Evolutionary conservation across 2,113 vertebrate species (phyloP).

Genomic region (Poecilia latipinna): DNA sequence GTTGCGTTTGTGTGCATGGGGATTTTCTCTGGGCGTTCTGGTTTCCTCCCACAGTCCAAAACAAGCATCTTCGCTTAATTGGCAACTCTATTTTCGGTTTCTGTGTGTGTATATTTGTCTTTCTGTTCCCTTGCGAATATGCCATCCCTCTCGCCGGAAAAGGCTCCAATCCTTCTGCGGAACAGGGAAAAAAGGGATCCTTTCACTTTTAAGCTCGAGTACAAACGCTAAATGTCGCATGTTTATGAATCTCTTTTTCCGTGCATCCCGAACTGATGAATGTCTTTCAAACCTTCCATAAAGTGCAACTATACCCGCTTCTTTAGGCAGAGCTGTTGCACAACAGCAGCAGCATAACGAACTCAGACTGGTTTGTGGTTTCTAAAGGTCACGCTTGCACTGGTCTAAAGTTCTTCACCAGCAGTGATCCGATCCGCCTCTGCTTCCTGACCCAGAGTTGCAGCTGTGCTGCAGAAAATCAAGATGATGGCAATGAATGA

Average conservation of each 20-base stretch:
- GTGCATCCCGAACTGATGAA: not conserved
- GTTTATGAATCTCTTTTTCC: not conserved
- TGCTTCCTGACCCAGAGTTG: conserved; percentile 25
- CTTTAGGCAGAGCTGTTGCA: not conserved
- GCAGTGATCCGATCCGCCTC: conserved; percentile 30
- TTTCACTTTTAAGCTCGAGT: not conserved
- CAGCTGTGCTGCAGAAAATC: conserved; percentile 20
- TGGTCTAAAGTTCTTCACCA: conserved; percentile 11
- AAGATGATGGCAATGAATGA: conserved; percentile 38
- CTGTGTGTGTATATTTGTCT: not conserved
- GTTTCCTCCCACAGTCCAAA: not conserved
- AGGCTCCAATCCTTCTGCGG: not conserved
- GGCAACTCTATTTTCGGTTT: not conserved
- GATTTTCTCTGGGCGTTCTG: not conserved
- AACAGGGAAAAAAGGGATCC: not conserved
- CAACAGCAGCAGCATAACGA: not conserved
- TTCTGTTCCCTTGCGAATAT: not conserved
- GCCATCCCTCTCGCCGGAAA: not conserved
- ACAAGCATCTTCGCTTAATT: not conserved
- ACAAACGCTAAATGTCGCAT: too few species aligned
- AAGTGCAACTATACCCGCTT: not conserved
- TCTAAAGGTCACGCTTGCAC: not conserved
- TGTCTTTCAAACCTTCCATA: not conserved
- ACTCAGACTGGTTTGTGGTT: not conserved
- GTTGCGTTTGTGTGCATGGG: not conserved